These are phyloP conservation scores for Psephotus haematonotus DNA, from an alignment of 2,113 vertebrate genomes.

Conservation along the genomic window DNA sequence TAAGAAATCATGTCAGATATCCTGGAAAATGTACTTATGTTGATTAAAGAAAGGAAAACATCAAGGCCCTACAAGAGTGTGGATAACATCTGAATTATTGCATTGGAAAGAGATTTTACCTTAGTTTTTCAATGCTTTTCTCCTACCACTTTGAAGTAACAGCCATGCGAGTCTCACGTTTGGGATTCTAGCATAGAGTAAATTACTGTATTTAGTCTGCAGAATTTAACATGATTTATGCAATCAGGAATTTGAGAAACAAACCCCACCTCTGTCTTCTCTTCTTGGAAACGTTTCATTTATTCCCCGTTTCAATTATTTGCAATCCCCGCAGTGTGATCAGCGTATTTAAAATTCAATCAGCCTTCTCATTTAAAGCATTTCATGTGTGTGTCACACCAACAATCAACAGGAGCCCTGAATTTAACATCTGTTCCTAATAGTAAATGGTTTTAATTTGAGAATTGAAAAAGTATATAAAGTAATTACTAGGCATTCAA, in stretches of 20 bases:
- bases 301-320: slow-evolving; percentile 61
- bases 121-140: not conserved
- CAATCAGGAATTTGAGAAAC: not conserved
- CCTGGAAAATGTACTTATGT: not conserved
- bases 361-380: slow-evolving; percentile 69
- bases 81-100: not conserved
- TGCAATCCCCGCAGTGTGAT: slow-evolving; percentile 57
- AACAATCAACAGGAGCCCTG: slow-evolving; percentile 70
- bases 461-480: slow-evolving; percentile 70
- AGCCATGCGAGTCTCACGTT: not conserved
- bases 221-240: slow-evolving; percentile 21
- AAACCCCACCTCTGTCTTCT: not conserved
- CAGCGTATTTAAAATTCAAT: slow-evolving; percentile 74
- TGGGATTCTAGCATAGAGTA: not conserved
- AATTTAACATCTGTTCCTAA: slow-evolving; percentile 77
- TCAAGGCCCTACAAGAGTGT: accelerated
- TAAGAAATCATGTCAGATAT: not conserved
- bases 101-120: not conserved
- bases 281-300: slow-evolving; percentile 21
- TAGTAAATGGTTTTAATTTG: slow-evolving; percentile 71
- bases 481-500: slow-evolving; percentile 62
- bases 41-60: not conserved
- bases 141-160: not conserved
- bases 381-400: slow-evolving; percentile 50
- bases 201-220: not conserved